Base-by-base conservation (phyloP, 1,140 invertebrate genomes). In the Lordiphosa collinella region DNA sequence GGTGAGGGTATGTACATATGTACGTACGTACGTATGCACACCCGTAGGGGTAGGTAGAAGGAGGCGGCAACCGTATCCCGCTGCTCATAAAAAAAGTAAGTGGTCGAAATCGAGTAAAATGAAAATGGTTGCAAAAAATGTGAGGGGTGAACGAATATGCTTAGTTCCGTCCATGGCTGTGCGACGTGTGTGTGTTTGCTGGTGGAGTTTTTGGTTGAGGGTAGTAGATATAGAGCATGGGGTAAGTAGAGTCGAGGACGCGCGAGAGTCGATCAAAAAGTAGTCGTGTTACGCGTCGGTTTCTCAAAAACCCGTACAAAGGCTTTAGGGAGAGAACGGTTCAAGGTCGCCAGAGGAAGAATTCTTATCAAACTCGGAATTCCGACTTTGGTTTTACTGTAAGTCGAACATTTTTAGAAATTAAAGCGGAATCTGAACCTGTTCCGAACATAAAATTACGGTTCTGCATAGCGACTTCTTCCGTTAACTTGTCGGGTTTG, bases 111-210 rank as follows among this genome's bases (percentile, higher is more conserved):
- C 31, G 36, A 56, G 46, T 36, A 47, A 54, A 67, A 54, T 44
- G 51, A 74, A 71, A 76, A 72, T 72, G 49, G 62, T 53, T 38
- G 62, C 55, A 76, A 76, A 75, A 78, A 78, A 57, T 48, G 35
- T 68, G 60, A 51, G 58, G 68, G 61, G 55, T 72, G 69, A 38
- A 57, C 51, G 48, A 40, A 51, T 55, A 25, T 44, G 13, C 37
- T 12, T 53, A 22, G 38, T 32, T 41, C 10, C 51, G 34, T 25
- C 32, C 14, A 10, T 9, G 18, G 16, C 41, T 35, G 40, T 37
- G 66, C 55, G 49, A 10, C 16, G 36, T 35, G 32, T 37, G 22
- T 22, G 10, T 56, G 14, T 16, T 14, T 48, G 9, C 12, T 13
- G 14, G 41, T 44, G 41, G 7, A 29, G 6, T 29, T 8, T 8